Percentiles rank a stretch among this genome's conserved stretches.
Conservation (phyloP, 2,888 invertebrate species). For the Conomelus anceps region DNA sequence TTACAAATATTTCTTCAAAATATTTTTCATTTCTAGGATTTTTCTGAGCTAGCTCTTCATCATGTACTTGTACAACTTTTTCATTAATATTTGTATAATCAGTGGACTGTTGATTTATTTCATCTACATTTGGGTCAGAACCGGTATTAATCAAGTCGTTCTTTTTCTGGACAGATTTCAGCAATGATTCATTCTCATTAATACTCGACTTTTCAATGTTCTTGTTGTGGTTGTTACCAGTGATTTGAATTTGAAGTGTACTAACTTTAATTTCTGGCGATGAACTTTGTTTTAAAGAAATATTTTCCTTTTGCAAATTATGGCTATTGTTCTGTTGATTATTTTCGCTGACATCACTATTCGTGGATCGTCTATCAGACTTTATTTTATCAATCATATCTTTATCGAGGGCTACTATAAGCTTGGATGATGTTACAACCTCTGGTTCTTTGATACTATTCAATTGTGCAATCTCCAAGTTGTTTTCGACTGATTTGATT, state of each 20-base stretch:
- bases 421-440: slow-evolving; percentile 18
- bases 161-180: neutral
- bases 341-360: neutral
- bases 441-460: neutral
- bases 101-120: neutral
- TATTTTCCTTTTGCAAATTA: neutral
- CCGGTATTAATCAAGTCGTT: neutral
- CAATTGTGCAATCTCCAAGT: neutral
- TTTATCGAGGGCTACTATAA: slow-evolving; percentile 3
- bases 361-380: neutral
- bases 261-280: neutral
- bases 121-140: neutral
- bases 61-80: neutral
- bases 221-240: neutral
- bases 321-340: neutral
- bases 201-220: neutral
- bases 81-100: neutral
- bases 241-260: neutral
- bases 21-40: neutral
- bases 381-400: neutral
- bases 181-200: too few relatives aligned
- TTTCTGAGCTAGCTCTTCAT: neutral
- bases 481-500: slow-evolving; percentile 6
- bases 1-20: slow-evolving; percentile 5
- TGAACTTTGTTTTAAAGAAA: neutral